These are phyloP conservation scores for Torymus texanus DNA, from an alignment of 2,888 invertebrate species.

Conservation along the genomic window DNA sequence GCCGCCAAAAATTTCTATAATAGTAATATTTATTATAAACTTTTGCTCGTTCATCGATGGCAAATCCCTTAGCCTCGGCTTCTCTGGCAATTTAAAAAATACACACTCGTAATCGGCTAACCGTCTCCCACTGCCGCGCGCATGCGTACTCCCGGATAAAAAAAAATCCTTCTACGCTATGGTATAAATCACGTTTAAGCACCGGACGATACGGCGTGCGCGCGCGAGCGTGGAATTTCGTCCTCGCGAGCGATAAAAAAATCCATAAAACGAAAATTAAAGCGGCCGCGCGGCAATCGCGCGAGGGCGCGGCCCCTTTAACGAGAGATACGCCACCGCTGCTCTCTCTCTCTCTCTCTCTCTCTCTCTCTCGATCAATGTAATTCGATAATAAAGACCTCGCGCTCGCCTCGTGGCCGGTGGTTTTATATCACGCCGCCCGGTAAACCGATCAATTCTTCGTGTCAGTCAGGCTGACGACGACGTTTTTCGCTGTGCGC, in stretches of 20 bases:
- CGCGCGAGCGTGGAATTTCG: conserved; percentile 15
- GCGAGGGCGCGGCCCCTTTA: no score
- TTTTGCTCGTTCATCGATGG: no score
- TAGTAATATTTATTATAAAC: no score
- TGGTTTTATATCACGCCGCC: conserved; percentile 11
- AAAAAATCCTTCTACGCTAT: conserved; percentile 17
- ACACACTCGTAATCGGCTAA: background rate
- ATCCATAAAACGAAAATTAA: conserved; percentile 51
- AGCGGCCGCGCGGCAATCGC: conserved; percentile 25
- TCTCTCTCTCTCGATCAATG: conserved; percentile 27
- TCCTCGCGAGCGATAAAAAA: conserved; percentile 28
- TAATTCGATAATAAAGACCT: conserved; percentile 49
- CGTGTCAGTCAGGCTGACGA: conserved; percentile 25
- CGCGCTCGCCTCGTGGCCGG: background rate
- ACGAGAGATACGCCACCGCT: background rate
- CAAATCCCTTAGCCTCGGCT: no score
- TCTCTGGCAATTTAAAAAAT: background rate
- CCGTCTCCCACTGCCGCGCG: background rate
- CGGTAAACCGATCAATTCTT: conserved; percentile 50
- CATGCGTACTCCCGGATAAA: no score
- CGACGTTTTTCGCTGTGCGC: conserved; percentile 35
- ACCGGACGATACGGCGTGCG: conserved; percentile 14
- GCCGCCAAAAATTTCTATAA: no score
- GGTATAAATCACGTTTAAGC: conserved; percentile 52
- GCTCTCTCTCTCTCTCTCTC: background rate